phyloP scores from a whole-genome alignment of 2,797 vertebrate genomes.

The Bradypus variegatus region DNA sequence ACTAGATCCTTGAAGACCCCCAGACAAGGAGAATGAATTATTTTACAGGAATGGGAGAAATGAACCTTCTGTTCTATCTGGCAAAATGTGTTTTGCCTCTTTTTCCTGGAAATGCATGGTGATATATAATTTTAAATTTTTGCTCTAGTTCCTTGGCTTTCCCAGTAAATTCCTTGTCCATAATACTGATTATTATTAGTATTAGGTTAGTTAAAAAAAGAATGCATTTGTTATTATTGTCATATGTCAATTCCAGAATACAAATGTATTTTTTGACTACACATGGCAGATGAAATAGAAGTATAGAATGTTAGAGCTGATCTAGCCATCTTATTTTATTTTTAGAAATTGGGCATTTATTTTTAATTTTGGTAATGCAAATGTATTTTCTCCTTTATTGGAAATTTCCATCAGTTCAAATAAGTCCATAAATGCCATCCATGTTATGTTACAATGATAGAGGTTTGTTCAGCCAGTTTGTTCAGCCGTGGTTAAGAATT shows the following conservation, averaged over 20 bases:
- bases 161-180: neutral
- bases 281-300: conserved; percentile 12
- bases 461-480: conserved; percentile 51
- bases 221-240: conserved; percentile 8
- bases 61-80: conserved; percentile 16
- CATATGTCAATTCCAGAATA: neutral
- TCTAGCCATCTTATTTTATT: neutral
- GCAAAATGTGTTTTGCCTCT: conserved; percentile 37
- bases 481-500: conserved; percentile 49
- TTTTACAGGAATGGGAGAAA: neutral
- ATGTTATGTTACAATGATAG: conserved; percentile 44
- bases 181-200: neutral
- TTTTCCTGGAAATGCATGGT: conserved; percentile 31
- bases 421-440: conserved; percentile 20
- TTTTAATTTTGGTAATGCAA: conserved; percentile 49
- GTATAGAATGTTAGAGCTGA: conserved; percentile 38
- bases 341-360: conserved; percentile 27
- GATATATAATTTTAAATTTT: neutral
- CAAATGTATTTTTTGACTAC: conserved; percentile 31
- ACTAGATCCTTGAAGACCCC: conserved; percentile 33
- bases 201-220: neutral
- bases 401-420: conserved; percentile 49
- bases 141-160: neutral
- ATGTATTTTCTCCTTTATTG: conserved; percentile 18
- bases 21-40: conserved; percentile 45